phyloP scores from a whole-genome alignment of 2,113 vertebrate genomes.

The Accipiter virgatus region DNA sequence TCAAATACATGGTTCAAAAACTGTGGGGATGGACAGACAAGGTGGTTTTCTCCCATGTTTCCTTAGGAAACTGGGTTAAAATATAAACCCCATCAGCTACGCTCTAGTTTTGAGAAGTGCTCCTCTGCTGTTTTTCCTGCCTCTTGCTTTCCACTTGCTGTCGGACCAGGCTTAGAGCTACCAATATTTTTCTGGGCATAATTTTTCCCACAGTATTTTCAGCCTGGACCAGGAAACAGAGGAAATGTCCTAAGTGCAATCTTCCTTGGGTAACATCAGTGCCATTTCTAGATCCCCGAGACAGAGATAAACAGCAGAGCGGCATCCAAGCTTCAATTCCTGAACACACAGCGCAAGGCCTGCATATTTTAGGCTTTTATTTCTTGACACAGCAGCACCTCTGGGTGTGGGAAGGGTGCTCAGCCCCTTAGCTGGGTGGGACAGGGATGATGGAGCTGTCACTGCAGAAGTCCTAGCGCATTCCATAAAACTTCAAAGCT shows the following conservation, averaged over 20 bases:
- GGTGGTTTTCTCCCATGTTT: fast-evolving
- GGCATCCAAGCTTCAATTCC: neutral
- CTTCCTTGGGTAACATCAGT: neutral
- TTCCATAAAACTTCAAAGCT: neutral
- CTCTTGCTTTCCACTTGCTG: neutral
- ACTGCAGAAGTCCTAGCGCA: neutral
- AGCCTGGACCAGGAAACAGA: neutral
- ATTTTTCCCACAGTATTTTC: neutral
- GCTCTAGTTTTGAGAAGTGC: neutral
- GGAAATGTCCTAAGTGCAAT: neutral
- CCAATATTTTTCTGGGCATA: neutral
- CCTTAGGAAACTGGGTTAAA: neutral
- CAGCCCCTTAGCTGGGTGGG: neutral
- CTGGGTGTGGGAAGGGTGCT: neutral
- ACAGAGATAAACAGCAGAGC: neutral
- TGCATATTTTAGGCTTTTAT: fast-evolving
- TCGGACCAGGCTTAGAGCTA: neutral
- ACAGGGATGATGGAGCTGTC: neutral
- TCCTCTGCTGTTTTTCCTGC: neutral
- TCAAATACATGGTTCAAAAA: neutral
- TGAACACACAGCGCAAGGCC: fast-evolving
- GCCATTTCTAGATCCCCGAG: neutral
- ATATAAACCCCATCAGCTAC: neutral
- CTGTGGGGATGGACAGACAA: neutral
- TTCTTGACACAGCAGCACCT: neutral